Evolutionary conservation across 2,113 vertebrate genomes (phyloP), one percentile per base, ranked within the genome.

Genomic region (Aptenodytes patagonicus): DNA sequence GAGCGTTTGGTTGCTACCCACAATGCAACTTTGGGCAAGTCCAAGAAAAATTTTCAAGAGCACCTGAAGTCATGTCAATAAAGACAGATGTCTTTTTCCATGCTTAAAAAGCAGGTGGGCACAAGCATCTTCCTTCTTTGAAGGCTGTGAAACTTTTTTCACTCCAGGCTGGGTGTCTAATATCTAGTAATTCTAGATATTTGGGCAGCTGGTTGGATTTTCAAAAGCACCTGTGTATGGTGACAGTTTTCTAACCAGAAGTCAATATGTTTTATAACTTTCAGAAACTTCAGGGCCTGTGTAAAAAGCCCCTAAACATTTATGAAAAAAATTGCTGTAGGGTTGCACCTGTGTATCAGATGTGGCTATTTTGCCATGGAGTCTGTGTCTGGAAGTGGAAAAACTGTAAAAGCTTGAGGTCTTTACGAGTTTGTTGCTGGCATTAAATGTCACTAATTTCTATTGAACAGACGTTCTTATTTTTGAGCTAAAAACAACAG

Each of bases 1-100:
- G 44, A n/a, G 19, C 3, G 0, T 32, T 36, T 6, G n/a, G 28
- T 4, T 18, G 13, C 14, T 4, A 7, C 2, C 11, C 17, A 22
- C 61, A 18, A 13, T 3, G 11, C 24, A 60, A 19, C 46, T 75
- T 69, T 2, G 2, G 31, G 40, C 6, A 83, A 58, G 44, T 11
- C 38, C 36, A 24, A 51, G 57, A 51, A 21, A 36, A 9, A 16
- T 2, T 7, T 12, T 42, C 36, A 7, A 7, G 32, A 14, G 32
- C 49, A 7, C 1, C 29, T 46, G 20, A 51, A 79, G 26, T 8
- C n/a, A 2, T 0, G 8, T 55, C 60, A 40, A 1, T 6, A 11
- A 34, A 14, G 51, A 26, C 18, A 52, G 14, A 11, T 1, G 10
- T 2, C 38, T 34, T 34, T 36, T 84, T 10, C 44, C 11, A 0